Percentiles rank a stretch among this genome's conserved stretches.
Evolutionary conservation across 2,113 vertebrate species (phyloP).

Genomic region (Pseudorasbora parva): DNA sequence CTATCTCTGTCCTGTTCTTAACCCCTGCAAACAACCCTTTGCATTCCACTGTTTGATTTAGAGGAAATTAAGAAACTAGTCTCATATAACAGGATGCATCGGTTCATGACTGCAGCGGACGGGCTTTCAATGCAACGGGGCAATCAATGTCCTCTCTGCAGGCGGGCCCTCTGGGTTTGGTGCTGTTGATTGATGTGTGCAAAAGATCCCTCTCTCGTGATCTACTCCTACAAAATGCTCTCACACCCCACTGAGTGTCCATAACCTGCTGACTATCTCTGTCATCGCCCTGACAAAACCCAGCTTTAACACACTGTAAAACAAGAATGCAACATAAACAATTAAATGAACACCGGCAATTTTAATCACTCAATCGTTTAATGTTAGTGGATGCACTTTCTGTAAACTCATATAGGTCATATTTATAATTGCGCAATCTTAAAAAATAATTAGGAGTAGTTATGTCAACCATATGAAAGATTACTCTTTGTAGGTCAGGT

Average conservation of each 20-base stretch:
- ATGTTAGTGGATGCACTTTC: neutral
- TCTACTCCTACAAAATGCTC: conserved; percentile 38
- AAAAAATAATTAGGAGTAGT: neutral
- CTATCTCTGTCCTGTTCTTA: neutral
- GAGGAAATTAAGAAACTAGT: conserved; percentile 26
- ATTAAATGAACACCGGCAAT: neutral
- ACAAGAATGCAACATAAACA: neutral
- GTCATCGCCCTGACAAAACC: conserved; percentile 48
- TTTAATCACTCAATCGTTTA: neutral
- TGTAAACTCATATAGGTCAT: neutral
- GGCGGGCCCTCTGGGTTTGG: conserved; percentile 35
- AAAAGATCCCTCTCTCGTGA: conserved; percentile 39
- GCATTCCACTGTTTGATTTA: conserved; percentile 20
- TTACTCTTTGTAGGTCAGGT: conserved; percentile 19
- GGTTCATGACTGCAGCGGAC: conserved; percentile 48
- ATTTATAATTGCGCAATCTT: neutral
- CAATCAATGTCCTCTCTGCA: conserved; percentile 37
- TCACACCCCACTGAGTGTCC: conserved; percentile 43
- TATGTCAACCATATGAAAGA: neutral
- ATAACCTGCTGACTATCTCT: conserved; percentile 50
- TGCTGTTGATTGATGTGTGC: conserved; percentile 53
- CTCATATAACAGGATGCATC: conserved; percentile 39
- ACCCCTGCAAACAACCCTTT: neutral
- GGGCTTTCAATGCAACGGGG: conserved; percentile 39
- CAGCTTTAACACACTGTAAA: conserved; percentile 44